phyloP scores from a whole-genome alignment of 1,140 invertebrate species.

The Euschistus heros region DNA sequence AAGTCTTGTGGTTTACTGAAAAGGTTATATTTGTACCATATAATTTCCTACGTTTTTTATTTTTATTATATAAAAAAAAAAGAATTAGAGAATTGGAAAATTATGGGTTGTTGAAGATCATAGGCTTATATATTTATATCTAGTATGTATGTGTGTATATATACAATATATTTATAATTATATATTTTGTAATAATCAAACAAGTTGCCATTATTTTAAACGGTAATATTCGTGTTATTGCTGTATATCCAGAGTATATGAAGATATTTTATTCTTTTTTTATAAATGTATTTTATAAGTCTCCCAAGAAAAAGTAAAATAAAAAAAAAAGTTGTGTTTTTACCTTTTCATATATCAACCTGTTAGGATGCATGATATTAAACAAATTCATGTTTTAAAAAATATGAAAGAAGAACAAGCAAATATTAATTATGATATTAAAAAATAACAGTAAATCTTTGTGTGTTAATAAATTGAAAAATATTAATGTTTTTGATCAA shows the following conservation, averaged over 20 bases:
- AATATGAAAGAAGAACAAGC: no score
- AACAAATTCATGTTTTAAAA: no score
- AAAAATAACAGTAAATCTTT: no score
- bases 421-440: no score
- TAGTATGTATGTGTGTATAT: conserved; percentile 9
- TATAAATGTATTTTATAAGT: conserved; percentile 10
- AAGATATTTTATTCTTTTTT: background rate
- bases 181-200: conserved; percentile 18
- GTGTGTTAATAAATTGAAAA: no score
- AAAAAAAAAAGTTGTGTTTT: background rate
- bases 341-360: background rate
- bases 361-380: no score
- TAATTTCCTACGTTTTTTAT: no score
- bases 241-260: background rate
- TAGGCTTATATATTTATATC: conserved; percentile 11
- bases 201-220: conserved; percentile 16
- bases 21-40: no score
- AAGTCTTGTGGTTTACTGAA: no score
- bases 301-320: background rate
- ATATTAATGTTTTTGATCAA: no score
- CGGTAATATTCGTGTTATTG: background rate
- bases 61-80: no score
- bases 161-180: conserved; percentile 12
- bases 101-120: conserved; percentile 11
- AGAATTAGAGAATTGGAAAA: background rate